A percentile compares a stretch with the other conserved stretches of the same genome.
Evolutionary conservation across 64 coral and sea anemone genomes (phyloP).

Genomic region (Actinia tenebrosa): DNA sequence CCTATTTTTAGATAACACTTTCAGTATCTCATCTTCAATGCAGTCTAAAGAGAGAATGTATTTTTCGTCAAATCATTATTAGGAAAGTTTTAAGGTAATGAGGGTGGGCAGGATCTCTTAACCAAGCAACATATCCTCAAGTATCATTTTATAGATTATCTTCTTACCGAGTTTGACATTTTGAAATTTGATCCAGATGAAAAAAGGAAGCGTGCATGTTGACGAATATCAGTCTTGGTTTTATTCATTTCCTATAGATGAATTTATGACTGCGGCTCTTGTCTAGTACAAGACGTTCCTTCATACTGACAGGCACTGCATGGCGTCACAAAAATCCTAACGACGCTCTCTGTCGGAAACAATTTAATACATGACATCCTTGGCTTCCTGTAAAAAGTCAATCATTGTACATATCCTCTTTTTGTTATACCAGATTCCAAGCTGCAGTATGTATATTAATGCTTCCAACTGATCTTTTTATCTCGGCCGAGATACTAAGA

Average conservation of each 20-base stretch:
- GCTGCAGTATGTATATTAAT: too few relatives aligned
- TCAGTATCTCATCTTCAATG: too few relatives aligned
- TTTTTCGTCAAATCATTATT: too few relatives aligned
- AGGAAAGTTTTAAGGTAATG: too few relatives aligned
- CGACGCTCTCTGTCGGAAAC: neutral
- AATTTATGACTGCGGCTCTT: neutral
- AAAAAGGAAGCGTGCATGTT: neutral
- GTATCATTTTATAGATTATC: too few relatives aligned
- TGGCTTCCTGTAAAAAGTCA: conserved; percentile 1
- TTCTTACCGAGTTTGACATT: neutral
- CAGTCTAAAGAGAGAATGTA: too few relatives aligned
- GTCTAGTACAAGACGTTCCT: neutral
- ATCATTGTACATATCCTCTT: neutral
- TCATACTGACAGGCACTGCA: neutral
- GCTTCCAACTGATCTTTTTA: too few relatives aligned
- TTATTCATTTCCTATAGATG: neutral
- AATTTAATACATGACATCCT: neutral
- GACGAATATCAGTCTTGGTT: neutral
- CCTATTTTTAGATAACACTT: too few relatives aligned
- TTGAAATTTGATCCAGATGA: neutral
- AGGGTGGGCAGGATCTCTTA: too few relatives aligned
- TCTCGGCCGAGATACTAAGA: too few relatives aligned
- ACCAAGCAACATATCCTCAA: too few relatives aligned
- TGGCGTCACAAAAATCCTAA: neutral
- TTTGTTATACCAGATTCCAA: too few relatives aligned